Percentiles rank a stretch among this genome's conserved stretches.
These are phyloP conservation scores for Cydia pomonella DNA, from an alignment of 1,140 invertebrate species.

Conservation along the genomic window DNA sequence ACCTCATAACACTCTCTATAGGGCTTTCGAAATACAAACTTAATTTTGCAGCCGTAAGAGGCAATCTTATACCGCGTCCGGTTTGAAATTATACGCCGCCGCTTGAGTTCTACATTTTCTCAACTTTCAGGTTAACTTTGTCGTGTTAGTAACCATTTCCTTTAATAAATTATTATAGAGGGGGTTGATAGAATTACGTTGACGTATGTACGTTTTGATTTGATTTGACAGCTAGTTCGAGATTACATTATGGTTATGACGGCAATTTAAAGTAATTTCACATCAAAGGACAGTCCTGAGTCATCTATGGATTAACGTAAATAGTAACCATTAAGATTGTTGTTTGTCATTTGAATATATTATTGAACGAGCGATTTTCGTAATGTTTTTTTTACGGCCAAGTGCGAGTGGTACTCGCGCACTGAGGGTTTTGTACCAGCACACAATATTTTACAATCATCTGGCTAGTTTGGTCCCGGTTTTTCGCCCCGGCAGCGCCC, in stretches of 20 bases:
- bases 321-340: too few species aligned
- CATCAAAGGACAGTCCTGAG: too few species aligned
- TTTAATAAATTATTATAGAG: neutral
- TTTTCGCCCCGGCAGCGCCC: too few species aligned
- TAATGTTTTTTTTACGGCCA: too few species aligned
- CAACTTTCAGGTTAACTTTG: neutral
- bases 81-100: neutral
- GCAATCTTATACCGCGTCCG: neutral
- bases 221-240: neutral
- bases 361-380: too few species aligned
- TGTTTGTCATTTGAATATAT: too few species aligned
- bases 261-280: too few species aligned
- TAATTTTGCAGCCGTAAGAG: neutral
- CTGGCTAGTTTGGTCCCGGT: too few species aligned
- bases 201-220: slow-evolving; percentile 6
- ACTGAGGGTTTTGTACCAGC: too few species aligned
- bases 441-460: too few species aligned
- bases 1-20: neutral
- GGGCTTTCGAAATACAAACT: neutral
- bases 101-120: neutral
- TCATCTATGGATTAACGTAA: too few species aligned
- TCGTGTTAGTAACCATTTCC: neutral
- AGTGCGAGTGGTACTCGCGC: too few species aligned
- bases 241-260: neutral
- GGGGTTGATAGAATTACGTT: neutral